Base-by-base conservation (phyloP, 2,888 invertebrate species). In the Lepas anatifera region DNA sequence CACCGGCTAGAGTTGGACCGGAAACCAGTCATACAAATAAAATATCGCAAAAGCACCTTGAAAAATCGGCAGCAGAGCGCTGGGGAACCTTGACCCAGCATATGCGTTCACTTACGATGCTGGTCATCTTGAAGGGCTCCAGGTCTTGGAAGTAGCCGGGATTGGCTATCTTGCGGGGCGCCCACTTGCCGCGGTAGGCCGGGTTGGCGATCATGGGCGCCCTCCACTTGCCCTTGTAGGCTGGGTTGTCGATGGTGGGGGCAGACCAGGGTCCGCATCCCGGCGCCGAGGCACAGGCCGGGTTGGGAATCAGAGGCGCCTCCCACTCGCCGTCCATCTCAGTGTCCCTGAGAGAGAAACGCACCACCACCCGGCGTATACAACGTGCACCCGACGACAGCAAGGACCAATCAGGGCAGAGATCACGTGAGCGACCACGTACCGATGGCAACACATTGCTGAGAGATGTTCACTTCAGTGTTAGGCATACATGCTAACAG, bases 271-370 rank as follows among this genome's bases (percentile, higher is more conserved):
- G 82, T 0, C 99, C 99, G 82, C 99, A 99, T 22, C 99, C 98
- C 3, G 89, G 85, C 10, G 87, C 88, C 16, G 81, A 83, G 74
- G 84, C 84, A 78, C 97, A 98, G 6, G 83, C 83, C 0, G 96
- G 94, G 83, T 99, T 99, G 76, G 89, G 89, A 41, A 97, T 86
- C 70, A 92, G 83, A 0, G 97, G 94, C 7, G 98, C 88, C 80
- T 98, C 98, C 98, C 98, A 99, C 78, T 91, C 90, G 1, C 99
- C 99, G 81, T 99, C 99, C 89, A 98, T 98, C 74, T 97, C 96
- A 27, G 89, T 87, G 80, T 99, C 98, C 96, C 84, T 83, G 74
- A 11, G 74, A n/a, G n/a, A n/a, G n/a, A n/a, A n/a, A n/a, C n/a
- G n/a, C n/a, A n/a, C n/a, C n/a, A n/a, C n/a, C n/a, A n/a, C n/a